phyloP scores from a whole-genome alignment of 2,888 invertebrate genomes.

The Drosophila putrida region DNA sequence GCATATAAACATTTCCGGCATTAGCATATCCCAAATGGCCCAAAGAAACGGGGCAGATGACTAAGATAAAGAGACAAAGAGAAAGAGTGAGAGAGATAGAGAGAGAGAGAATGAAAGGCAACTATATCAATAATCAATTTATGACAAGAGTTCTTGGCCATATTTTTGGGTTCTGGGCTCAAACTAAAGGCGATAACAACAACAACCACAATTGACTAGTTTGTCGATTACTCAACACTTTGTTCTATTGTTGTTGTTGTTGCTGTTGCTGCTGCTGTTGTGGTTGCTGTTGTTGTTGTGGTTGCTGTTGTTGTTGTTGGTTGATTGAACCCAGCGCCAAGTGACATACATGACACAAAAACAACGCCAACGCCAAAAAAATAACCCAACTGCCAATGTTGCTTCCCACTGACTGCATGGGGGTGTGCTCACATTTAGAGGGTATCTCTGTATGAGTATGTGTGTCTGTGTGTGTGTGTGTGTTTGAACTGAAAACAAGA shows the following conservation, averaged over 20 bases:
- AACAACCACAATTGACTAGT: constrained; percentile 9
- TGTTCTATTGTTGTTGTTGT: constrained; percentile 5
- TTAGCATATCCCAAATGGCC: constrained; percentile 43
- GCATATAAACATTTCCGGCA: constrained; percentile 65
- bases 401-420: constrained; percentile 33
- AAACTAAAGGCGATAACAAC: constrained; percentile 3
- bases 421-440: constrained; percentile 37
- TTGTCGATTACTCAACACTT: constrained; percentile 35
- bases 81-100: neutral
- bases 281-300: neutral
- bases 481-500: constrained; percentile 42
- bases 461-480: constrained; percentile 7
- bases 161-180: constrained; percentile 7
- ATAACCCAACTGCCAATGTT: constrained; percentile 1
- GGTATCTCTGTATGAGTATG: neutral
- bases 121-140: constrained; percentile 37
- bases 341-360: constrained; percentile 38
- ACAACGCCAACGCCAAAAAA: constrained; percentile 37
- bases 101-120: neutral
- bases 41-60: constrained; percentile 12
- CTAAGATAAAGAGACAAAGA: neutral
- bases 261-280: neutral
- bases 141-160: constrained; percentile 30
- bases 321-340: constrained; percentile 47
- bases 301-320: constrained; percentile 19